Conservation (phyloP, 2,888 invertebrate species). For the Periphyllus acericola region DNA sequence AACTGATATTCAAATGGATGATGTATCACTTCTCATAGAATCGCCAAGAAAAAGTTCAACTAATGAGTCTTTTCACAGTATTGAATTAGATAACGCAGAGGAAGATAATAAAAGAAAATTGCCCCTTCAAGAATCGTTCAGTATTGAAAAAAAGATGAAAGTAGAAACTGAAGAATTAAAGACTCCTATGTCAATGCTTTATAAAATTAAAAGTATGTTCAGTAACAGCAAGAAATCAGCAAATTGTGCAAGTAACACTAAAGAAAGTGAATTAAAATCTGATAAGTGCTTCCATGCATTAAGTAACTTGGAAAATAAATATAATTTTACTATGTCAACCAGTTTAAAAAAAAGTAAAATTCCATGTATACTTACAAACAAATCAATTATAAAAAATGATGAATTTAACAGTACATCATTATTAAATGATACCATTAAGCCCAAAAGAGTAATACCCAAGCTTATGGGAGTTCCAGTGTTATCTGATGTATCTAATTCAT, state of each 20-base stretch:
- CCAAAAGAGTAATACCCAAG: slow-evolving; percentile 47
- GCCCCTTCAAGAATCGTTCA: neutral
- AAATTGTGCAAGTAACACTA: neutral
- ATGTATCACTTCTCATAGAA: slow-evolving; percentile 24
- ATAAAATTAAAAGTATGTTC: slow-evolving; percentile 50
- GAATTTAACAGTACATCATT: slow-evolving; percentile 31
- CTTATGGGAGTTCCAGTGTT: slow-evolving; percentile 19
- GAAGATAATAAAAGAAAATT: slow-evolving; percentile 51
- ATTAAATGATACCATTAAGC: slow-evolving; percentile 40
- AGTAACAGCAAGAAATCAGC: slow-evolving; percentile 20
- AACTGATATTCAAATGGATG: slow-evolving; percentile 42
- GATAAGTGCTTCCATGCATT: neutral
- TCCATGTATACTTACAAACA: slow-evolving; percentile 43
- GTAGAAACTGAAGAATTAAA: slow-evolving; percentile 17
- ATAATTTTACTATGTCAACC: neutral
- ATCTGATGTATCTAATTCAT: slow-evolving; percentile 50
- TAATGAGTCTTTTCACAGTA: slow-evolving; percentile 54
- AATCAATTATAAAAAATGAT: slow-evolving; percentile 6
- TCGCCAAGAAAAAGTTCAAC: slow-evolving; percentile 28
- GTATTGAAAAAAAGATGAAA: slow-evolving; percentile 42
- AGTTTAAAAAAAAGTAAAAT: slow-evolving; percentile 42
- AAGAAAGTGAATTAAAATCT: neutral
- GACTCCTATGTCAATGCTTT: slow-evolving; percentile 47
- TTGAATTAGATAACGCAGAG: slow-evolving; percentile 18
- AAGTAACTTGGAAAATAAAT: slow-evolving; percentile 1